Conservation (phyloP, 2,888 invertebrate species). For the Dynastes grantii region DNA sequence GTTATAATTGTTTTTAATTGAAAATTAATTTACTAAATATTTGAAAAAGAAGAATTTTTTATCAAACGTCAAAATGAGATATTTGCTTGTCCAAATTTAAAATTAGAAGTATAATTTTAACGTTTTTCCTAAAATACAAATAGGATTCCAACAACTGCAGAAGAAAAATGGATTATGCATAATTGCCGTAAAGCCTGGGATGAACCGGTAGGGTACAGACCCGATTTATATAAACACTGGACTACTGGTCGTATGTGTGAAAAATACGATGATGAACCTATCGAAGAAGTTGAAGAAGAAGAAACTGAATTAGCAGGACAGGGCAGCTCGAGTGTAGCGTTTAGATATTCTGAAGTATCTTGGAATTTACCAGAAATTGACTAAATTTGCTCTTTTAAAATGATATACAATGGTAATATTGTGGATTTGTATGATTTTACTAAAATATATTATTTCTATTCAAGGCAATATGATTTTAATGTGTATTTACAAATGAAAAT, state of each 20-base stretch:
- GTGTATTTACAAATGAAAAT: too few species aligned
- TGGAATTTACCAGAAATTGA: slow-evolving; percentile 24
- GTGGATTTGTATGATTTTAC: slow-evolving; percentile 5
- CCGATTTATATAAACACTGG: slow-evolving; percentile 74
- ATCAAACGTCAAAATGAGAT: too few species aligned
- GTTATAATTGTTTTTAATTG: neutral
- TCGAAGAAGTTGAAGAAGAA: slow-evolving; percentile 3
- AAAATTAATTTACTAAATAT: too few species aligned
- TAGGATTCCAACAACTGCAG: slow-evolving; percentile 71
- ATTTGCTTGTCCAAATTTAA: too few species aligned
- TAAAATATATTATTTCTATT: neutral
- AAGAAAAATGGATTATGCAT: slow-evolving; percentile 78
- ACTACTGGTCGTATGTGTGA: slow-evolving; percentile 60
- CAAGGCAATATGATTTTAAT: too few species aligned
- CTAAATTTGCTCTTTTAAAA: neutral
- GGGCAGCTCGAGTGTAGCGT: neutral
- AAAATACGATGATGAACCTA: slow-evolving; percentile 23
- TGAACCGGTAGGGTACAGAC: slow-evolving; percentile 72
- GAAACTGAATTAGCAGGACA: neutral
- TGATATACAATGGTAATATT: neutral
- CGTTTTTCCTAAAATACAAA: too few species aligned
- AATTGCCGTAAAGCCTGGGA: slow-evolving; percentile 78
- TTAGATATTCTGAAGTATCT: slow-evolving; percentile 21
- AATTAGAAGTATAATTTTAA: too few species aligned
- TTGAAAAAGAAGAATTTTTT: too few species aligned